Evolutionary conservation across 2,113 vertebrate genomes (phyloP), one percentile per base, ranked within the genome.

Genomic region (Poeciliopsis prolifica): DNA sequence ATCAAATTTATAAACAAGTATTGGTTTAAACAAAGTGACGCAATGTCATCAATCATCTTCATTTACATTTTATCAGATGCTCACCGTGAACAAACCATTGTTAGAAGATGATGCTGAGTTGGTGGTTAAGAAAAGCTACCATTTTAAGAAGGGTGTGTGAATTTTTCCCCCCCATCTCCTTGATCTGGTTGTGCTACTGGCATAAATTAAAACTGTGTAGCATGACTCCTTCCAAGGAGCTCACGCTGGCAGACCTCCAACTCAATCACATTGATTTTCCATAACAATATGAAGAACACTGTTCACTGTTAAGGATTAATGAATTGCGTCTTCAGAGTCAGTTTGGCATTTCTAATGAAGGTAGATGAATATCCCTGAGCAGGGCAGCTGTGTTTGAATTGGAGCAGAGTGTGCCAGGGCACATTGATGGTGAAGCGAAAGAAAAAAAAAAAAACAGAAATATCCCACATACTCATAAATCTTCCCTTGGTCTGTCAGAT

Each of bases 251-350:
- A 82, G 82, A 71, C 75, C 70, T 93, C 90, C 93, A 93, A 92
- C 91, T 92, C 85, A 88, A 91, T 93, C 91, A 79, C 90, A 95
- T 95, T 92, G 95, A 95, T 95, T 94, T 94, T 92, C 90, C 91
- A 93, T 95, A 94, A 93, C 91, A 94, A 94, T 94, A 95, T 94
- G 91, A 94, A 92, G 91, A 94, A 91, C 86, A 86, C 89, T 93
- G 92, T 91, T 93, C 88, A 89, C 87, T 87, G 85, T 79, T 72
- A 85, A 84, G 86, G 90, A 93, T 92, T 93, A 92, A 94, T 94
- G 92, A 94, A 94, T 93, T 93, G 93, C 93, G 92, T 93, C 94
- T 94, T 95, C 91, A 94, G 89, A 94, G 90, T 89, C 87, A 88
- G 87, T 92, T 92, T 92, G 90, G 87, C 92, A 93, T 92, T 92